Percentiles rank a stretch among this genome's conserved stretches.
Conservation (phyloP, 2,113 vertebrate species). For the Protobothrops flavoviridis region DNA sequence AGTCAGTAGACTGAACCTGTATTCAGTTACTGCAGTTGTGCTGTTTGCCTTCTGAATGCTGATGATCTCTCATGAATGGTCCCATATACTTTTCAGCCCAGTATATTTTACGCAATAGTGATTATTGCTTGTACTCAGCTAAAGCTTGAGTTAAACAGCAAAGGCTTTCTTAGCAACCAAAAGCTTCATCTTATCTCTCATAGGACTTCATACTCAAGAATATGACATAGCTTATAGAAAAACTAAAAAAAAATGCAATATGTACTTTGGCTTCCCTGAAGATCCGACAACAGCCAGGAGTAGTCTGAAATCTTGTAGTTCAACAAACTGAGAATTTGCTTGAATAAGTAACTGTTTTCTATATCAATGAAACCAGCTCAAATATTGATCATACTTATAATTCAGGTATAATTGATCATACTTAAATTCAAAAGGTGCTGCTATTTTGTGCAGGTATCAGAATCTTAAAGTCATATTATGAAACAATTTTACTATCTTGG, state of each 20-base stretch:
- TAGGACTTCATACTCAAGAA: slow-evolving; percentile 57
- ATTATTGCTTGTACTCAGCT: slow-evolving; percentile 74
- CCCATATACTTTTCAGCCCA: slow-evolving; percentile 78
- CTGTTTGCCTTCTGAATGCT: slow-evolving; percentile 85
- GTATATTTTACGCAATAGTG: slow-evolving; percentile 72
- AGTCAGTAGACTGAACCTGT: slow-evolving; percentile 85
- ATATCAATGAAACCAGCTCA: slow-evolving; percentile 6
- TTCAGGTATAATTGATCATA: not conserved
- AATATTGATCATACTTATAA: slow-evolving; percentile 25
- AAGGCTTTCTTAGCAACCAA: slow-evolving; percentile 70
- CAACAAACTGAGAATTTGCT: not conserved
- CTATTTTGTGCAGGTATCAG: not conserved
- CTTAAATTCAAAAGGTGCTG: not conserved
- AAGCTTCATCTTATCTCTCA: slow-evolving; percentile 60
- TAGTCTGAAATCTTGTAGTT: slow-evolving; percentile 6
- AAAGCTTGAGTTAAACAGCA: slow-evolving; percentile 73
- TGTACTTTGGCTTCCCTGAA: slow-evolving; percentile 33
- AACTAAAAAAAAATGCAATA: slow-evolving; percentile 27
- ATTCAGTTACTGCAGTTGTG: slow-evolving; percentile 86
- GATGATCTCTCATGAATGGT: slow-evolving; percentile 87
- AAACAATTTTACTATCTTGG: not conserved
- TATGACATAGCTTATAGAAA: slow-evolving; percentile 48
- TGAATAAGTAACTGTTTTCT: slow-evolving; percentile 43
- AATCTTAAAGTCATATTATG: not conserved
- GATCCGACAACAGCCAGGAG: slow-evolving; percentile 30